Percentiles rank a stretch among this genome's conserved stretches.
phyloP scores from a whole-genome alignment of 2,113 vertebrate species.

The Triplophysa dalaica region DNA sequence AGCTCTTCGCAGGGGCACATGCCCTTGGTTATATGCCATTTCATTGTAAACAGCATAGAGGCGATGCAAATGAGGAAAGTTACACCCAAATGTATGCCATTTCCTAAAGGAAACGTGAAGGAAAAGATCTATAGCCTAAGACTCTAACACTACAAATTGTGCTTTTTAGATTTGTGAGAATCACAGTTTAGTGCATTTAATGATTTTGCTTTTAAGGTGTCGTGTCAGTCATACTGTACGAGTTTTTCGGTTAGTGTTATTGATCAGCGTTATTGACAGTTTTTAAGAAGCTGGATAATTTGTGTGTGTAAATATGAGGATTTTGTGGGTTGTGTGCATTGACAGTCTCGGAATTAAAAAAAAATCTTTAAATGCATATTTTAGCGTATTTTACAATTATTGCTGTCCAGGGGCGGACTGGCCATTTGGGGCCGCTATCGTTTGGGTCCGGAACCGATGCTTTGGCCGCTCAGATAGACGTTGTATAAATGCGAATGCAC shows the following conservation, averaged over 20 bases:
- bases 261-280: not conserved
- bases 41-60: slow-evolving; percentile 15
- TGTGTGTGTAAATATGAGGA: not conserved
- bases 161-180: not conserved
- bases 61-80: slow-evolving; percentile 25
- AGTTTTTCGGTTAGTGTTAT: not conserved
- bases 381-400: not conserved
- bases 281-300: not conserved
- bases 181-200: not conserved
- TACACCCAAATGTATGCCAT: slow-evolving; percentile 14
- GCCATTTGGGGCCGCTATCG: too few relatives aligned
- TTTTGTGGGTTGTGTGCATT: slow-evolving; percentile 5
- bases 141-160: not conserved
- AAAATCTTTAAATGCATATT: not conserved
- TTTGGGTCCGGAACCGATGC: too few relatives aligned
- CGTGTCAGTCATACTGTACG: not conserved
- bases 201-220: not conserved
- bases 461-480: too few relatives aligned
- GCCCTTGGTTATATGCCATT: slow-evolving; percentile 24
- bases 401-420: not conserved
- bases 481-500: too few relatives aligned
- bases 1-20: slow-evolving; percentile 12
- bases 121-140: not conserved
- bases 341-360: not conserved
- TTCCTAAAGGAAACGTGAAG: not conserved